phyloP scores from a whole-genome alignment of 1,140 invertebrate genomes.

The Heliconius hewitsoni region DNA sequence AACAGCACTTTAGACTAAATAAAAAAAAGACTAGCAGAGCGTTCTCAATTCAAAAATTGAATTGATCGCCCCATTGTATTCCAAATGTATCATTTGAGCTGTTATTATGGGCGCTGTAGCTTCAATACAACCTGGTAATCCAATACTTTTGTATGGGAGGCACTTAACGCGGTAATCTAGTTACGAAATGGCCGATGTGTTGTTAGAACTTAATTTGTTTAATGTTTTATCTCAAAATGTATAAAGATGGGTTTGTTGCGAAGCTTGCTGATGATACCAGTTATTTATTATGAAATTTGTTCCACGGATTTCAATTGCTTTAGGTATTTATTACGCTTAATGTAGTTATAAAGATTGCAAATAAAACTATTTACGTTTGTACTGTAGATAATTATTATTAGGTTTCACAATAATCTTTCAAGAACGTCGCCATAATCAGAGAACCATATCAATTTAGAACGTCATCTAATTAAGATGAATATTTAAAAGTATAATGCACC shows the following conservation, averaged over 20 bases:
- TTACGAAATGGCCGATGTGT: slow-evolving; percentile 64
- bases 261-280: slow-evolving; percentile 23
- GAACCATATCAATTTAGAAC: neutral
- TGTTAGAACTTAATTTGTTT: slow-evolving; percentile 60
- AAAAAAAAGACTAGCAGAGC: slow-evolving; percentile 77
- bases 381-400: neutral
- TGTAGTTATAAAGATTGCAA: slow-evolving; percentile 3
- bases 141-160: slow-evolving; percentile 81
- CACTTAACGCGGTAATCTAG: slow-evolving; percentile 68
- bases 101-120: slow-evolving; percentile 78
- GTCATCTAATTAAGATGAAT: neutral
- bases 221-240: slow-evolving; percentile 54
- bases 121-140: slow-evolving; percentile 77
- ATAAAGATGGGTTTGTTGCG: slow-evolving; percentile 44
- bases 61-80: slow-evolving; percentile 81
- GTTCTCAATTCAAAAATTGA: slow-evolving; percentile 81
- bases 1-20: slow-evolving; percentile 79
- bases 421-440: too few relatives aligned
- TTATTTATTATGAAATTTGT: slow-evolving; percentile 33
- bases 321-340: slow-evolving; percentile 16
- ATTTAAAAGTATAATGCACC: neutral
- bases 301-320: slow-evolving; percentile 18
- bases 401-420: neutral
- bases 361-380: neutral
- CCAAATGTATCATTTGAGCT: slow-evolving; percentile 81